These are phyloP conservation scores for Clinocottus analis DNA, from an alignment of 2,113 vertebrate species.

Conservation along the genomic window DNA sequence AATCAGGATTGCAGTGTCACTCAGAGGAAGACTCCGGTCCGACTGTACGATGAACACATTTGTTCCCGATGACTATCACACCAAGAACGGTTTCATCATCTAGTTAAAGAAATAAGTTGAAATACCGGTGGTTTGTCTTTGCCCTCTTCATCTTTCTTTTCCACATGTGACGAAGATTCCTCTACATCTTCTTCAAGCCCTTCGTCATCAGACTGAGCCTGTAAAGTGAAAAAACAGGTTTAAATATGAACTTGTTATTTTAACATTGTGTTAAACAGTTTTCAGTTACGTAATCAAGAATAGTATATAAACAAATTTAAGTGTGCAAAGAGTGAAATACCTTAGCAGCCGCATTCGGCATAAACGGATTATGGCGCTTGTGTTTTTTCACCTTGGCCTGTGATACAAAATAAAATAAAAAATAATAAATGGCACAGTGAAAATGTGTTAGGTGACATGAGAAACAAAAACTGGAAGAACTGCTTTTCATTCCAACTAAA, in stretches of 20 bases:
- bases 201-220: constrained; percentile 65
- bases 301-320: rapidly evolving
- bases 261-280: neutral
- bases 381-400: constrained; percentile 57
- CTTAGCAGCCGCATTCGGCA: constrained; percentile 35
- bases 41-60: neutral
- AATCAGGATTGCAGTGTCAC: neutral
- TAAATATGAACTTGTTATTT: neutral
- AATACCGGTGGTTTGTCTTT: constrained; percentile 45
- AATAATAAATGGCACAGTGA: neutral
- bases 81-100: neutral
- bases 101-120: neutral
- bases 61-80: neutral
- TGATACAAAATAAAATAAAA: constrained; percentile 1
- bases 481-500: neutral
- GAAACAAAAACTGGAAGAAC: constrained; percentile 22
- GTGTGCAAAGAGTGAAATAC: constrained; percentile 21
- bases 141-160: constrained; percentile 44
- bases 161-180: constrained; percentile 35
- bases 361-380: constrained; percentile 56
- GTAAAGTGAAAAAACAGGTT: neutral
- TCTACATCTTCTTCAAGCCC: constrained; percentile 44
- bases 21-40: neutral
- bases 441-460: neutral
- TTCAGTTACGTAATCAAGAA: neutral